Evolutionary conservation across 2,888 invertebrate genomes (phyloP), one percentile per base, ranked within the genome.

Genomic region (Clepsis dumicolana): DNA sequence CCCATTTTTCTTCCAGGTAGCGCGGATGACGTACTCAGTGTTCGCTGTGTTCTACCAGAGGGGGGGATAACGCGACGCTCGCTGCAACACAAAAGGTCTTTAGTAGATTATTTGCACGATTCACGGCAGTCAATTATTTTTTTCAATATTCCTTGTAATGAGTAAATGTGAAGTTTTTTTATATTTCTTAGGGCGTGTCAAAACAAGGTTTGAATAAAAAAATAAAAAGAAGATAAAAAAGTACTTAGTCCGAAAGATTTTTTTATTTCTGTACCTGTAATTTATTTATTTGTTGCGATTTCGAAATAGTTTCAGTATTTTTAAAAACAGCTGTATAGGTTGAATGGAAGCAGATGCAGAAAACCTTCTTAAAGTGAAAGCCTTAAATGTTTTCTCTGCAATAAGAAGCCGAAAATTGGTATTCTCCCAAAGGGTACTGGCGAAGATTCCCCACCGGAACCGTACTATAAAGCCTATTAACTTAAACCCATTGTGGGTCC

Each of bases 11-110:
- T 83, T 78, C 66, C 81, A 92, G 92, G 91, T 91, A 32, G 88
- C 89, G 52, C 85, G 89, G 75, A 88, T 85, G 86, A 92, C 91
- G 32, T 91, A 92, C 75, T 92, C 91, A 1, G 78, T 92, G 21
- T 90, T 91, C 71, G 92, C 91, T n/a, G 92, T 91, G 59, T 90
- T 92, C 77, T 92, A 92, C 70, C 85, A 90, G 71, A 81, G 87
- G 72, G 83, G 87, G 24, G 80, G 75, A 65, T 82, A 73, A 78
- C 72, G 29, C 27, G 32, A n/a, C 3, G 10, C 1, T n/a, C 14
- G 25, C 27, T 24, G 21, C 16, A n/a, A 24, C 21, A n/a, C 5
- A 24, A 24, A 10, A 1, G 8, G 14, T 35, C 5, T 21, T 52
- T n/a, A 21, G 21, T 48, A 48, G 21, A 48, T 12, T 48, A 48